Percentiles rank a stretch among this genome's conserved stretches.
Evolutionary conservation across 2,888 invertebrate genomes (phyloP).

Genomic region (Carterocephalus palaemon): DNA sequence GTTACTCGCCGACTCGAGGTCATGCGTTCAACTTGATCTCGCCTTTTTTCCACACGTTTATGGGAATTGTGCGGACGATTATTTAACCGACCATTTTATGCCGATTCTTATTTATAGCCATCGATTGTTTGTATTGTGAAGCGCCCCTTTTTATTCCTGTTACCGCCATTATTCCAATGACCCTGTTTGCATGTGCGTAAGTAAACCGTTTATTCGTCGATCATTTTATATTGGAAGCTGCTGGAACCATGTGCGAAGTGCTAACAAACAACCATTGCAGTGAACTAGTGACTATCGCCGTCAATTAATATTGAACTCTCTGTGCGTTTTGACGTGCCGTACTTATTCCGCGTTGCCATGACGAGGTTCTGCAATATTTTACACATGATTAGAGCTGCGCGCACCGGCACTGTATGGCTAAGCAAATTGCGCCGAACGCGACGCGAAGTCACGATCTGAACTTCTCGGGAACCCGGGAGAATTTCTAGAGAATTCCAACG

Average conservation of each 20-base stretch:
- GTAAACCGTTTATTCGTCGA: constrained; percentile 20
- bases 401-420: constrained; percentile 72
- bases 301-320: constrained; percentile 62
- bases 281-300: constrained; percentile 57
- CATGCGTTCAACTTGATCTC: constrained; percentile 63
- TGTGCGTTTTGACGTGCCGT: constrained; percentile 64
- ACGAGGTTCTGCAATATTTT: constrained; percentile 72
- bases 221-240: constrained; percentile 31
- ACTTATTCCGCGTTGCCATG: constrained; percentile 63
- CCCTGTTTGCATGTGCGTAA: constrained; percentile 3
- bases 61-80: constrained; percentile 50
- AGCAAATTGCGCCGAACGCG: constrained; percentile 77
- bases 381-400: constrained; percentile 75
- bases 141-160: constrained; percentile 29
- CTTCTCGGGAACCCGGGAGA: constrained; percentile 73
- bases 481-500: constrained; percentile 73
- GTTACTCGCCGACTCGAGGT: constrained; percentile 56
- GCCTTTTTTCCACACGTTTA: constrained; percentile 59
- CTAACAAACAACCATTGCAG: constrained; percentile 46
- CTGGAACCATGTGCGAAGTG: constrained; percentile 35
- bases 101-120: constrained; percentile 36
- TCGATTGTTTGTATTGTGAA: constrained; percentile 39
- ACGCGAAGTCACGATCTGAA: constrained; percentile 76
- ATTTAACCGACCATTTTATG: constrained; percentile 42
- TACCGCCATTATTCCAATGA: constrained; percentile 7